These are phyloP conservation scores for Nyctibius bracteatus DNA, from an alignment of 2,113 vertebrate species.

Conservation along the genomic window DNA sequence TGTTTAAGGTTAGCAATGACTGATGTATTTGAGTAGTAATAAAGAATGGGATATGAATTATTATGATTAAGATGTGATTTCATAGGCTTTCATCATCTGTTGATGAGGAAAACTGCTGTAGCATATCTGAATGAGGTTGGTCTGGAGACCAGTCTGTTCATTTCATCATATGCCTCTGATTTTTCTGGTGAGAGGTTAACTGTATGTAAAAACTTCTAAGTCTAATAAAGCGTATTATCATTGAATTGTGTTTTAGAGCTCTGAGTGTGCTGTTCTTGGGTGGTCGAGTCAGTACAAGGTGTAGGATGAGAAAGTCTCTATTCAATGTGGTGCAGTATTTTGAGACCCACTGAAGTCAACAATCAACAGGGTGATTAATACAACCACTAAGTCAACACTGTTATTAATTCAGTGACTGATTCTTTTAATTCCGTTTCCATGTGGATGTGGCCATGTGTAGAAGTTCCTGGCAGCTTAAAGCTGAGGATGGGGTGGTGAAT, in stretches of 20 bases:
- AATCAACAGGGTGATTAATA: not conserved
- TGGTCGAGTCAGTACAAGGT: not conserved
- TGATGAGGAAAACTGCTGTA: not conserved
- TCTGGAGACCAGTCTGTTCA: not conserved
- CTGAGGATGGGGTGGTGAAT: not conserved
- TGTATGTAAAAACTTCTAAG: no score
- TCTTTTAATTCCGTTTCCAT: not conserved
- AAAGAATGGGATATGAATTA: not conserved
- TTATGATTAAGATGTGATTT: not conserved
- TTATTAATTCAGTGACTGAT: not conserved
- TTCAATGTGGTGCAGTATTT: rapidly evolving
- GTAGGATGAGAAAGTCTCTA: not conserved
- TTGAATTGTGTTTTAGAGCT: not conserved
- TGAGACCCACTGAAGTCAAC: not conserved
- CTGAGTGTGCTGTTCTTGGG: rapidly evolving
- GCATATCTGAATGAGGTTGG: not conserved
- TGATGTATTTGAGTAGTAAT: not conserved
- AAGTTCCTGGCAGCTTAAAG: not conserved
- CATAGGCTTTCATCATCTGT: not conserved
- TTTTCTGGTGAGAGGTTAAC: not conserved
- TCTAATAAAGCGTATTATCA: not conserved
- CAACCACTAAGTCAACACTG: not conserved
- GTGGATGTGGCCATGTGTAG: not conserved
- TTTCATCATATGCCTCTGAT: not conserved
- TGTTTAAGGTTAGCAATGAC: not conserved